Evolutionary conservation across 1,140 invertebrate species (phyloP), one percentile per base, ranked within the genome.

Genomic region (Cecropterus lyciades): DNA sequence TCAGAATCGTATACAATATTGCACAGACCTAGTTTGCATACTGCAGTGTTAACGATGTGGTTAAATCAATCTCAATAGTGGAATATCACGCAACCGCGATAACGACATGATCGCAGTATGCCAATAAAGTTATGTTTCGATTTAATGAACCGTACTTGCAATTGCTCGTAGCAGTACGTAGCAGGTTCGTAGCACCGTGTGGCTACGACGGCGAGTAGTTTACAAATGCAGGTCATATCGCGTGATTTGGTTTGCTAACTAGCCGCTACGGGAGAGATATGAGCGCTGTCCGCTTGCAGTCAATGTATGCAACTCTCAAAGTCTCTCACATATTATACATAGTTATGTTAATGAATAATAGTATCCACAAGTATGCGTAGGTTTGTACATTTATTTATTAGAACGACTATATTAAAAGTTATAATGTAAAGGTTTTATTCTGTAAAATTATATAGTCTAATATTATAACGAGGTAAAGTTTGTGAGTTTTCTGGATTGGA

Each of bases 231-330:
- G 60, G 56, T 46, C n/a, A 46, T 46, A 13, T 80, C 71, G 72
- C 70, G 66, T 76, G 74, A 80, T 79, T 83, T 79, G 78, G 72
- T 79, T 83, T 74, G 75, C 73, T 77, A 77, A 72, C 73, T 51
- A 43, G 59, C 37, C 71, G 57, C 45, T 56, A 51, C 40, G 69
- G 69, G 67, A 69, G 72, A 75, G 74, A 79, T 70, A 80, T 68
- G 73, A 75, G 43, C 70, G 59, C 56, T 69, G 60, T 72, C 73
- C 69, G 65, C 64, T 59, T 17, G 45, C 65, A 57, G 59, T 14
- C 40, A 43, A 43, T 43, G 40, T 43, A 43, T 43, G 40, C 14
- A 43, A 14, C 40, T 14, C 40, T 14, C 13, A 43, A 37, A 2
- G 40, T 14, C 40, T 43, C 13, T 14, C 13, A 43, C 13, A 43